Base-by-base conservation (phyloP, 2,113 vertebrate species). In the Ageneiosus marmoratus region DNA sequence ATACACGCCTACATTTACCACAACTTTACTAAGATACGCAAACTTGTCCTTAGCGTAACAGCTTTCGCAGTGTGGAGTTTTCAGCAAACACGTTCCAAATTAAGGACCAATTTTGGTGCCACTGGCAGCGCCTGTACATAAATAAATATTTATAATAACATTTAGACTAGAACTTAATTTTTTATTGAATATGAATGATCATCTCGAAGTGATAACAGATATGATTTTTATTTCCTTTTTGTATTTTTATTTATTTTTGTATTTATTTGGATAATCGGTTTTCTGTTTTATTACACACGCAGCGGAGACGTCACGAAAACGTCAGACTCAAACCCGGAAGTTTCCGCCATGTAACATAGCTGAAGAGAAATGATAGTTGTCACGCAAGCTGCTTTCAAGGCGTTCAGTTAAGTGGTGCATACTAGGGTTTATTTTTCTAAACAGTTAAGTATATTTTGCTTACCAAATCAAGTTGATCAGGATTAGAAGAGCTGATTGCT, bases 91-190 rank as follows among this genome's bases (percentile, higher is more conserved):
- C 44, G 2, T 27, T 58, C 9, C 9, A 63, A 76, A 83, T 10
- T 1, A 76, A 76, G 50, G 48, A 44, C 82, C 74, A 60, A 15
- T 22, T 20, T 56, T 79, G 5, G 73, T 15, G 5, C 11, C 2
- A 56, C 9, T 69, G 4, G 53, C 60, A 46, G 82, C 37, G 72
- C 81, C 81, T 83, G 81, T 18, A 50, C 18, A 60, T 16, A 81
- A 81, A 74, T 46, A 32, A 32, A 74, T 3, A 72, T 44, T 69
- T 69, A 12, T 7, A 67, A 58, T 20, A 56, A 80, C 10, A 72
- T 46, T 72, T 44, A 3, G 12, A 1, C 2, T 8, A 2, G 6
- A 74, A 50, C 4, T 50, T 2, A 5, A 18, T 29, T 65, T 32
- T 32, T 62, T 29, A 34, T 41, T 7, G 18, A 67, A 10, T 44